These are phyloP conservation scores for Polietes domitor DNA, from an alignment of 2,888 invertebrate genomes.

Conservation along the genomic window DNA sequence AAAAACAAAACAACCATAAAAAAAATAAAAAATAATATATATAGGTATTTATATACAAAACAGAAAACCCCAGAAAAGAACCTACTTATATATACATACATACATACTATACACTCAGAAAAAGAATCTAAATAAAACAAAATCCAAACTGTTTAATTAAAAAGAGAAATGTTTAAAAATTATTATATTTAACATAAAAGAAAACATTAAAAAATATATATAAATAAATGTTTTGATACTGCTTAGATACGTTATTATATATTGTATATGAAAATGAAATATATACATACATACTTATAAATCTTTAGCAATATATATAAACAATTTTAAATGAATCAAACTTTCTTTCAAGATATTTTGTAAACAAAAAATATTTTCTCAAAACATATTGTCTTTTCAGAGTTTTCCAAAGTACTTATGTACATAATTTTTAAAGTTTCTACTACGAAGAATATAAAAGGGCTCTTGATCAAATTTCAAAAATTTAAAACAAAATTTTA, in stretches of 20 bases:
- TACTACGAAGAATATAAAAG: too few relatives aligned
- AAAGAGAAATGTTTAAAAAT: constrained; percentile 24
- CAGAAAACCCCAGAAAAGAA: constrained; percentile 31
- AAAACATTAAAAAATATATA: constrained; percentile 32
- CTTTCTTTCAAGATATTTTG: not conserved
- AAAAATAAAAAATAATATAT: constrained; percentile 33
- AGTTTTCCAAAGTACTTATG: too few relatives aligned
- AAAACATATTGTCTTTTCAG: too few relatives aligned
- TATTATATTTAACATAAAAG: constrained; percentile 30
- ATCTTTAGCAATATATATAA: constrained; percentile 46
- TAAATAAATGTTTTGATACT: constrained; percentile 67
- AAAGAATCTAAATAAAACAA: constrained; percentile 13
- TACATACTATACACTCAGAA: constrained; percentile 55
- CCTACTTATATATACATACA: constrained; percentile 36
- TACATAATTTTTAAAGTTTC: too few relatives aligned
- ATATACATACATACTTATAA: constrained; percentile 40
- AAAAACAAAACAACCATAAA: constrained; percentile 18
- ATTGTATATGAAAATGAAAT: constrained; percentile 34
- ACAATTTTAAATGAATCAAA: not conserved
- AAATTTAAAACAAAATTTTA: too few relatives aligned
- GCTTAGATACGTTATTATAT: constrained; percentile 62
- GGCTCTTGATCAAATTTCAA: too few relatives aligned
- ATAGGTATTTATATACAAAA: constrained; percentile 47
- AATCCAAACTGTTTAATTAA: constrained; percentile 25
- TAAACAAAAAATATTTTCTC: not conserved